Conservation (phyloP, 2,797 vertebrate species). For the Aeoliscus strigatus region DNA sequence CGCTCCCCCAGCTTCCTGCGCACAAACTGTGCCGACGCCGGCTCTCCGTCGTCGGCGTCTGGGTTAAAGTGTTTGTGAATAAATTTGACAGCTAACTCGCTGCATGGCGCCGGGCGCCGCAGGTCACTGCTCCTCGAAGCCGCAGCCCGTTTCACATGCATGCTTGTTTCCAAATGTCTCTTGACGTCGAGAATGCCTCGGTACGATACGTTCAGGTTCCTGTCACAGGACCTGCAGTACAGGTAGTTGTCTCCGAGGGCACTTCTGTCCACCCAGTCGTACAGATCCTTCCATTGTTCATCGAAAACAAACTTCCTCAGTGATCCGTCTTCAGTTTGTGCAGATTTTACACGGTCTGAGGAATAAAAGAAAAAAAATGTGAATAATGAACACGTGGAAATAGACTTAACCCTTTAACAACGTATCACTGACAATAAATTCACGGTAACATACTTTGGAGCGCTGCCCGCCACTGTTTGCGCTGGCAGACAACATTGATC, state of each 20-base stretch:
- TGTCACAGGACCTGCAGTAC: constrained; percentile 63
- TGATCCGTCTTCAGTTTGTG: no score
- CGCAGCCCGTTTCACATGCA: constrained; percentile 38
- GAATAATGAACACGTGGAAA: no score
- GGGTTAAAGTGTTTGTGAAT: constrained; percentile 54
- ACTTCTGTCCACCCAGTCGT: constrained; percentile 59
- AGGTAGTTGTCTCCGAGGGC: constrained; percentile 53
- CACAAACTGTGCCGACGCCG: constrained; percentile 34
- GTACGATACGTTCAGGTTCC: constrained; percentile 40
- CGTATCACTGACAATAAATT: no score
- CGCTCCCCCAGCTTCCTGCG: constrained; percentile 52
- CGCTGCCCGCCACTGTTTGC: no score
- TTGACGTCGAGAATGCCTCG: constrained; percentile 52
- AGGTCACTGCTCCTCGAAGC: accelerated
- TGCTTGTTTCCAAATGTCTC: constrained; percentile 53
- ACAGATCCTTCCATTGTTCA: constrained; percentile 59
- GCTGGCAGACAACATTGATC: no score
- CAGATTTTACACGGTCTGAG: no score
- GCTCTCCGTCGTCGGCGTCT: constrained; percentile 15
- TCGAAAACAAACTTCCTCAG: no score
- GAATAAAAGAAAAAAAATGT: no score
- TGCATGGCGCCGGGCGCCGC: constrained; percentile 27
- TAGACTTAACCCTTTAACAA: no score
- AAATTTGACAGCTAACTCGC: constrained; percentile 54
- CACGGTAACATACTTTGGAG: no score